These are phyloP conservation scores for Acromyrmex heyeri DNA, from an alignment of 1,140 invertebrate genomes.

Conservation along the genomic window DNA sequence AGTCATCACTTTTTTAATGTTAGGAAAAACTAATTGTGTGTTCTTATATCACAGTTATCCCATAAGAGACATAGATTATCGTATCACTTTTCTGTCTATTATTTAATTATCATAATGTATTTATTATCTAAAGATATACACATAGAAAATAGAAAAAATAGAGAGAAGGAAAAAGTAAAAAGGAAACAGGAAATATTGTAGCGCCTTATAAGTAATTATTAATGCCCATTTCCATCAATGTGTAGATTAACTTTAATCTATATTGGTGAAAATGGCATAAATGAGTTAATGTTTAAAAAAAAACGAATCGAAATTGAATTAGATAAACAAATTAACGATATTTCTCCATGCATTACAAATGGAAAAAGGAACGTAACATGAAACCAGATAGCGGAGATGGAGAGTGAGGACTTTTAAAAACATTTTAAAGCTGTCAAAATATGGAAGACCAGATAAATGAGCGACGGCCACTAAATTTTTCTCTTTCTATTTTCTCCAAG, in stretches of 20 bases:
- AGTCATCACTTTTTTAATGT: not conserved
- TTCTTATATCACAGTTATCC: not conserved
- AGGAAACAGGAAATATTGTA: not conserved
- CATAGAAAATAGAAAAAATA: not conserved
- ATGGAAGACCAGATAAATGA: slow-evolving; percentile 65
- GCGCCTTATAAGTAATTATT: too few relatives aligned
- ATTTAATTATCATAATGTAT: too few relatives aligned
- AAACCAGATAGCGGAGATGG: slow-evolving; percentile 59
- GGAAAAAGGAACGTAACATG: slow-evolving; percentile 28
- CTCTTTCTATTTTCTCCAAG: not conserved
- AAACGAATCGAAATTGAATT: not conserved
- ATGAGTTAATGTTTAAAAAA: not conserved
- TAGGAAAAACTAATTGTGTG: not conserved
- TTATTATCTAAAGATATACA: too few relatives aligned
- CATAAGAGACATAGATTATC: not conserved
- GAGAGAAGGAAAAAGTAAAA: not conserved
- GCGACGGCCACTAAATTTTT: not conserved
- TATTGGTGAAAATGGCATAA: not conserved
- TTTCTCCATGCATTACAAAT: slow-evolving; percentile 45
- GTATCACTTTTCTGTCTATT: not conserved
- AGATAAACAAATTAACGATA: slow-evolving; percentile 58
- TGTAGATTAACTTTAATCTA: too few relatives aligned
- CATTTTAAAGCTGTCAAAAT: slow-evolving; percentile 73
- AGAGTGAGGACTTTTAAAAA: slow-evolving; percentile 40
- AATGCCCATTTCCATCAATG: too few relatives aligned